These are phyloP conservation scores for Capra hircus DNA, from an alignment of 2,113 vertebrate genomes.

Conservation along the genomic window DNA sequence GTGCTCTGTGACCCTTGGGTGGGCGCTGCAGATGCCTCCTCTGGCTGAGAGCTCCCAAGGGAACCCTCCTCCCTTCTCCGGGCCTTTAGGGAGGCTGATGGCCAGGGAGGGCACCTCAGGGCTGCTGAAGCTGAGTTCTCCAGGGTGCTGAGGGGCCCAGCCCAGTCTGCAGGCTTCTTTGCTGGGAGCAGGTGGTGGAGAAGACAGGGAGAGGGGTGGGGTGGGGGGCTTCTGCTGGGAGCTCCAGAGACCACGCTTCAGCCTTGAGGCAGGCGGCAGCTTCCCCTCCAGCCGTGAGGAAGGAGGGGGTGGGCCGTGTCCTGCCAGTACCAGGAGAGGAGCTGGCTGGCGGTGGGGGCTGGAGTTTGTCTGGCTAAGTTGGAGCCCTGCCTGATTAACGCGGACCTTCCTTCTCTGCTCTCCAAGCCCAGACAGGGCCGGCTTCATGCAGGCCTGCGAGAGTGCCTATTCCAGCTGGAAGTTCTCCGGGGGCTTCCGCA, in stretches of 20 bases:
- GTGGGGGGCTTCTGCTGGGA: neutral
- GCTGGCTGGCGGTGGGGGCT: neutral
- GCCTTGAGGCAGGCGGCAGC: neutral
- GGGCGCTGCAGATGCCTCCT: fast-evolving
- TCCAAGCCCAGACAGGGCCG: conserved; percentile 84
- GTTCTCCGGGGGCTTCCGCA: conserved; percentile 97
- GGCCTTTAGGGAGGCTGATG: neutral
- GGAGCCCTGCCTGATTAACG: neutral
- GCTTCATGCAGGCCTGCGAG: conserved; percentile 95
- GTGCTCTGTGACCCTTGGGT: neutral
- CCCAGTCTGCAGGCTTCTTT: neutral
- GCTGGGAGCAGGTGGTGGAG: neutral
- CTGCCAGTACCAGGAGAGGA: neutral
- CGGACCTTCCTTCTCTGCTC: neutral
- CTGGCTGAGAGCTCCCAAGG: neutral
- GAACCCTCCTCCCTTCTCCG: too few relatives aligned
- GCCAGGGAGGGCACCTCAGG: neutral
- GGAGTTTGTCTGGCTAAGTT: neutral
- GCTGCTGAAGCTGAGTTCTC: neutral
- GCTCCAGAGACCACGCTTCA: neutral
- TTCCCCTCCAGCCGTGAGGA: neutral
- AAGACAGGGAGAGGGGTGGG: too few relatives aligned
- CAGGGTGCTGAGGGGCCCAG: fast-evolving
- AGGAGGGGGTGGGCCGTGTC: neutral
- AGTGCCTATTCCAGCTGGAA: conserved; percentile 96